A percentile compares a stretch with the other conserved stretches of the same genome.
Evolutionary conservation across 2,888 invertebrate genomes (phyloP).

Genomic region (Alloscopus bannaensis): DNA sequence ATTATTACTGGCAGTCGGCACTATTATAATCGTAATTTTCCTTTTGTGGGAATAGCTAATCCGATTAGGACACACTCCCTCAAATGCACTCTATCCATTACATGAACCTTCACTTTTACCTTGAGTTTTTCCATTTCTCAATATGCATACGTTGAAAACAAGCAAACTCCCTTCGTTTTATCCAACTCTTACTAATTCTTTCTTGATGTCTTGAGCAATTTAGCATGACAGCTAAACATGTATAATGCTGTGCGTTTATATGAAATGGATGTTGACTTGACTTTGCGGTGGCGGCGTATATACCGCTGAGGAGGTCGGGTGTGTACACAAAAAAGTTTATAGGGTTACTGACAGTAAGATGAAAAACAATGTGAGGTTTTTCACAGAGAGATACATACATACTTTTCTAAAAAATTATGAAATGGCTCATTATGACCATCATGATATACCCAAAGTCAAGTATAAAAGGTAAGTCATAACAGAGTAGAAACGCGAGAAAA

Average conservation of each 20-base stretch:
- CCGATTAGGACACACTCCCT: slow-evolving; percentile 44
- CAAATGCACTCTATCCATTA: no score
- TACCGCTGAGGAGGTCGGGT: slow-evolving; percentile 22
- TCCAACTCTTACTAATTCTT: slow-evolving; percentile 48
- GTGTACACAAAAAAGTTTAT: slow-evolving; percentile 10
- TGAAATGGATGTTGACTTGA: not conserved
- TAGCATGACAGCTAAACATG: slow-evolving; percentile 12
- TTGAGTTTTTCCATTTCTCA: no score
- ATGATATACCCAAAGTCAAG: no score
- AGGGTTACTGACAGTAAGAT: not conserved
- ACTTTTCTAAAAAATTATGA: slow-evolving; percentile 20
- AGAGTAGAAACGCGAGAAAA: slow-evolving; percentile 2
- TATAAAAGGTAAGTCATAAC: no score
- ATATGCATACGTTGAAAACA: no score
- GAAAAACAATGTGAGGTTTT: not conserved
- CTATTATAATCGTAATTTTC: slow-evolving; percentile 31
- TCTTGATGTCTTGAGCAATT: slow-evolving; percentile 52
- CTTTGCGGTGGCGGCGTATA: not conserved
- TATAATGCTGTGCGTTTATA: not conserved
- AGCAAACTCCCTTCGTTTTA: no score
- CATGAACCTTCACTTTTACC: no score
- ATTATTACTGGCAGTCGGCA: slow-evolving; percentile 29
- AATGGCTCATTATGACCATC: slow-evolving; percentile 55
- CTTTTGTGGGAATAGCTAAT: slow-evolving; percentile 49
- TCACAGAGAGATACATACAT: not conserved